Conservation (phyloP, 2,888 invertebrate species). For the Papilio protenor region DNA sequence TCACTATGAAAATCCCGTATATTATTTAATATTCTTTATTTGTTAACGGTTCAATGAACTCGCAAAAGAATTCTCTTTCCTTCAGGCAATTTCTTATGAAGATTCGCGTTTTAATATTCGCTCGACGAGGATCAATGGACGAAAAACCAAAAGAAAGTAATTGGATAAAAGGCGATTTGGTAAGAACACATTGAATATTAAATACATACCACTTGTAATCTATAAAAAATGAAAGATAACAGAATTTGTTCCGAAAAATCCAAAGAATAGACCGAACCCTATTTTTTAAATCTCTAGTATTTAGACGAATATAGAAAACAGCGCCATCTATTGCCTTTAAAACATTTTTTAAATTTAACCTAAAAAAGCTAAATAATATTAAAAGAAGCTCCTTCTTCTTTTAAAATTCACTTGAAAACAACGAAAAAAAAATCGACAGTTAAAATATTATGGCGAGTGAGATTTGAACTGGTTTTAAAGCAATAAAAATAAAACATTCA, state of each 20-base stretch:
- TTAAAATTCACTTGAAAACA: too few species aligned
- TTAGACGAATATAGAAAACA: too few species aligned
- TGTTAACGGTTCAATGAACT: conserved; percentile 35
- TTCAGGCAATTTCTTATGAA: conserved; percentile 12
- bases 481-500: too few species aligned
- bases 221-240: background rate
- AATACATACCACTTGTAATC: background rate
- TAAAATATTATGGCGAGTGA: too few species aligned
- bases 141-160: conserved; percentile 32
- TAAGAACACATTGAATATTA: background rate
- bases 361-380: too few species aligned
- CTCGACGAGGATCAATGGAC: conserved; percentile 26
- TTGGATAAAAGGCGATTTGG: conserved; percentile 29
- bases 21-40: conserved; percentile 39
- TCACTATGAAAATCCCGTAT: conserved; percentile 8
- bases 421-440: too few species aligned
- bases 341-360: too few species aligned
- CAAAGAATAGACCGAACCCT: too few species aligned
- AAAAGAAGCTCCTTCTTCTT: too few species aligned
- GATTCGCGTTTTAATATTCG: conserved; percentile 36
- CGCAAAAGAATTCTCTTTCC: conserved; percentile 37
- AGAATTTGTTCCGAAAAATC: background rate
- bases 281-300: too few species aligned
- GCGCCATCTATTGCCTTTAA: too few species aligned
- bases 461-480: too few species aligned